phyloP scores from a whole-genome alignment of 2,888 invertebrate species.

The Tetrapedia diversipes region DNA sequence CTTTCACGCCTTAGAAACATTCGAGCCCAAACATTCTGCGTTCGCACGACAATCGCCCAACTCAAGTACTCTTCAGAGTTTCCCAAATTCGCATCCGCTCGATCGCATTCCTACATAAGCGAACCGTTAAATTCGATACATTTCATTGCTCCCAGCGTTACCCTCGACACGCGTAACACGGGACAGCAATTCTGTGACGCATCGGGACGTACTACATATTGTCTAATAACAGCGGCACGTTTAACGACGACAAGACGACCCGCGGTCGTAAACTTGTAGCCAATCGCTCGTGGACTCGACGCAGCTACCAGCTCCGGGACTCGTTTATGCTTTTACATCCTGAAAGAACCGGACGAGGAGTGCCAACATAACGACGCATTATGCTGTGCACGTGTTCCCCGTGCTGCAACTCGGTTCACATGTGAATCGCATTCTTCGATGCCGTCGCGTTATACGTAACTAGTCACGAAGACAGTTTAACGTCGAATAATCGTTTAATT shows the following conservation, averaged over 20 bases:
- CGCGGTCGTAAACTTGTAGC: slow-evolving; percentile 61
- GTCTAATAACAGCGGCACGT: slow-evolving; percentile 52
- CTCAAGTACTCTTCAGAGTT: too few relatives aligned
- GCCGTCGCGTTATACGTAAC: slow-evolving; percentile 40
- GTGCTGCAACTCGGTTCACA: slow-evolving; percentile 58
- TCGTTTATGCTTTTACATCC: slow-evolving; percentile 65
- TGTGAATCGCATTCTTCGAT: slow-evolving; percentile 55
- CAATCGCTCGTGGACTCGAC: slow-evolving; percentile 57
- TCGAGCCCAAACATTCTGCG: too few relatives aligned
- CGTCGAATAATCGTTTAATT: slow-evolving; percentile 44
- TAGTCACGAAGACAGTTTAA: slow-evolving; percentile 39
- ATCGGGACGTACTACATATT: slow-evolving; percentile 34
- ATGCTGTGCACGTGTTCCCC: slow-evolving; percentile 67
- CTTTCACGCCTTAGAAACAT: too few relatives aligned
- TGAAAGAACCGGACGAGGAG: slow-evolving; percentile 67
- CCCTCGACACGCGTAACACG: background rate
- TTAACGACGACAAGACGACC: slow-evolving; percentile 51
- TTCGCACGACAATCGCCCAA: too few relatives aligned
- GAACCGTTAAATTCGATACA: slow-evolving; percentile 3
- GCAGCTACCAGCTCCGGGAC: slow-evolving; percentile 50
- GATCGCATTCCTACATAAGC: too few relatives aligned
- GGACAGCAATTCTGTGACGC: slow-evolving; percentile 20
- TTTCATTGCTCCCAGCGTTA: background rate
- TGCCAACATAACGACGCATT: slow-evolving; percentile 67
- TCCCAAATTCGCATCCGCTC: too few relatives aligned